These are phyloP conservation scores for Ictalurus punctatus DNA, from an alignment of 2,113 vertebrate genomes.

Conservation along the genomic window DNA sequence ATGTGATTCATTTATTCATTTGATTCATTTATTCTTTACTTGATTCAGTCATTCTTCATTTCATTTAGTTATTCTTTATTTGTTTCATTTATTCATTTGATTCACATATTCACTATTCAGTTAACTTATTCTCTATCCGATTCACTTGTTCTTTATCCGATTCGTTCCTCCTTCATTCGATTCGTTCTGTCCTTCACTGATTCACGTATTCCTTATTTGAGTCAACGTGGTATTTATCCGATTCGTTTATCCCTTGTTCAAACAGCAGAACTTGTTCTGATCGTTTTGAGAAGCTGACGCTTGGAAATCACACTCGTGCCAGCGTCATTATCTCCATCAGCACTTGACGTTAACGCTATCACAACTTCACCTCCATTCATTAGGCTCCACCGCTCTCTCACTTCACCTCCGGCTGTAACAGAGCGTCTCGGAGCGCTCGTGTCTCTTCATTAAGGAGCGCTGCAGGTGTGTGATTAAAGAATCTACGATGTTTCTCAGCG, in stretches of 20 bases:
- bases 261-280: not conserved
- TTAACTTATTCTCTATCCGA: not conserved
- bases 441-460: not conserved
- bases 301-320: not conserved
- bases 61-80: not conserved
- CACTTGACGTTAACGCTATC: not conserved
- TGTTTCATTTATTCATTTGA: not conserved
- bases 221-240: not conserved
- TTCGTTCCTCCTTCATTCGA: not conserved
- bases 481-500: conserved; percentile 6
- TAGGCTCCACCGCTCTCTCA: not conserved
- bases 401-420: not conserved
- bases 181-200: not conserved
- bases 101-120: not conserved
- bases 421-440: not conserved
- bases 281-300: not conserved
- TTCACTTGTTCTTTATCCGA: not conserved
- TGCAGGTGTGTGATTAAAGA: conserved; percentile 10
- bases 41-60: not conserved
- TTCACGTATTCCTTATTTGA: not conserved
- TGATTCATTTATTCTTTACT: not conserved
- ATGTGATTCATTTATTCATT: not conserved
- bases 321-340: not conserved
- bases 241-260: not conserved
- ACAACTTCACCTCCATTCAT: not conserved